Evolutionary conservation across 2,888 invertebrate species (phyloP), one percentile per base, ranked within the genome.

Genomic region (Rhagophthalmus giganteus): DNA sequence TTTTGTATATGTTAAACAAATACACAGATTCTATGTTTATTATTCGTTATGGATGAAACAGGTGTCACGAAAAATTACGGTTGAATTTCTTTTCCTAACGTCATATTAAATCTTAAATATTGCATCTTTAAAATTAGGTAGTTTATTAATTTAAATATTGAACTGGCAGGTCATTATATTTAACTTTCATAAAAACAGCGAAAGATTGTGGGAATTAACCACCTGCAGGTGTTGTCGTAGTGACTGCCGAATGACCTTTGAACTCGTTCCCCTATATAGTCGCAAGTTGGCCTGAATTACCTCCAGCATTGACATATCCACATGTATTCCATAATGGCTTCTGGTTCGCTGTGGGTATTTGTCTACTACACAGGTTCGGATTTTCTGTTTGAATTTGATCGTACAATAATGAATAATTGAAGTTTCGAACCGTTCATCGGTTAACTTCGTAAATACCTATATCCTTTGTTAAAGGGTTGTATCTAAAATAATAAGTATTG

Each of bases 161-260:
- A n/a, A n/a, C n/a, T n/a, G n/a, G n/a, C n/a, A n/a, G n/a, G n/a
- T 20, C 20, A 20, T 8, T 27, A n/a, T 27, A 27, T 27, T 27
- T 35, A 25, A 40, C 33, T 20, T 8, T 15, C 24, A 30, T 38
- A 39, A 39, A 51, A 51, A 44, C 42, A 39, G 24, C 31, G 11
- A 35, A 38, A 37, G 50, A 44, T 45, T 55, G 57, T 60, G 59
- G 55, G 58, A 61, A 63, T 42, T 5, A 61, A 55, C 63, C 67
- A 66, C 64, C 63, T 67, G 66, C 62, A 58, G 57, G 48, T 60
- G 64, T 58, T 64, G 61, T 56, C 62, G 52, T 47, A 54, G 54
- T 57, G 61, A 49, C 61, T 64, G 54, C 58, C 45, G 57, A 58
- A 57, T 64, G 65, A 65, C 63, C 65, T 66, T 62, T 65, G 61